Percentiles rank a stretch among this genome's conserved stretches.
Conservation (phyloP, 1,140 invertebrate species). For the Anoplophora glabripennis region DNA sequence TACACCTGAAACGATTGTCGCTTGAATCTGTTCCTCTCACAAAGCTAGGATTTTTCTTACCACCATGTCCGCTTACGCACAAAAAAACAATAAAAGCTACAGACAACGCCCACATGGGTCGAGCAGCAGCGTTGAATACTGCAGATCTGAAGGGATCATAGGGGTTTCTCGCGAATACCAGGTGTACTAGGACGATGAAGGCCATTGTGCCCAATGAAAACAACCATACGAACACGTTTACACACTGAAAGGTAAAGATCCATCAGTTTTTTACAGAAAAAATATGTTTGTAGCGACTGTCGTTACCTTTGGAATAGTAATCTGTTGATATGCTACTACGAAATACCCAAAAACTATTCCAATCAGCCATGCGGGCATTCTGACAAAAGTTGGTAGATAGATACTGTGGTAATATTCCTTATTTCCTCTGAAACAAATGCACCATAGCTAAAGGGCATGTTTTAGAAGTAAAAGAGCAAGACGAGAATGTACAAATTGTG, state of each 20-base stretch:
- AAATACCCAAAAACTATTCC: conserved; percentile 14
- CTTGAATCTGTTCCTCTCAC: neutral
- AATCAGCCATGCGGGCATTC: conserved; percentile 9
- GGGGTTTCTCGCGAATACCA: conserved; percentile 1
- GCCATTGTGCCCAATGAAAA: neutral
- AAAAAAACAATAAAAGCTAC: conserved; percentile 1
- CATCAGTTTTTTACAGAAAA: neutral
- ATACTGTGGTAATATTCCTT: conserved; percentile 5
- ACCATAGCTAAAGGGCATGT: neutral
- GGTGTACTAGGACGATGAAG: neutral
- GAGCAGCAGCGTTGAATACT: conserved; percentile 4
- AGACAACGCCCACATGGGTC: conserved; percentile 7
- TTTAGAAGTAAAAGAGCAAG: too few species aligned
- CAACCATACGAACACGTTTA: neutral
- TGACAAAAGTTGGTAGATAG: neutral
- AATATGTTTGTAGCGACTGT: neutral
- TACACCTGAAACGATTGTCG: neutral
- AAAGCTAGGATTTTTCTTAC: neutral
- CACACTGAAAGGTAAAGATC: neutral
- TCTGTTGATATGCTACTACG: neutral
- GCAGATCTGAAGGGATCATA: conserved; percentile 2
- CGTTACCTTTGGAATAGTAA: conserved; percentile 1
- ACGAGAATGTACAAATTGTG: too few species aligned
- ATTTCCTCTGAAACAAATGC: conserved; percentile 1
- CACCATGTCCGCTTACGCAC: conserved; percentile 4